These are phyloP conservation scores for Stenodera caucasica DNA, from an alignment of 2,888 invertebrate species.

Conservation along the genomic window DNA sequence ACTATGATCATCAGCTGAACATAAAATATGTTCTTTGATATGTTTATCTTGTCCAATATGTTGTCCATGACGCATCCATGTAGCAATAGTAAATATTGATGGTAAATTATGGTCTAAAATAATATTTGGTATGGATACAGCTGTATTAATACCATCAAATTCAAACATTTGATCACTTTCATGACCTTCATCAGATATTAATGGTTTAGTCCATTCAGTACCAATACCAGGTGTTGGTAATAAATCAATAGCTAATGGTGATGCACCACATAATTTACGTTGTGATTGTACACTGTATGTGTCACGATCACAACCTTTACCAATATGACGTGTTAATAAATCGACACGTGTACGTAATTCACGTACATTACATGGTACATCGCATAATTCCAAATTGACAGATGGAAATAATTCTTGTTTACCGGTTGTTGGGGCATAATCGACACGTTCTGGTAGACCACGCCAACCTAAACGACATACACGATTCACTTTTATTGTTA, in stretches of 20 bases:
- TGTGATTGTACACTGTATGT: slow-evolving; percentile 86
- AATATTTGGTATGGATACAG: slow-evolving; percentile 79
- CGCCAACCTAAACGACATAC: slow-evolving; percentile 58
- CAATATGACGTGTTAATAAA: slow-evolving; percentile 73
- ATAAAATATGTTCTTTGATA: slow-evolving; percentile 94
- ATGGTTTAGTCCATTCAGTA: slow-evolving; percentile 78
- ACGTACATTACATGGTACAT: slow-evolving; percentile 61
- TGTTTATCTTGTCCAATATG: slow-evolving; percentile 81
- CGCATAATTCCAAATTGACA: slow-evolving; percentile 68
- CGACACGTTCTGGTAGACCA: slow-evolving; percentile 80
- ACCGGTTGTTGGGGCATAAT: slow-evolving; percentile 83
- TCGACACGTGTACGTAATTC: slow-evolving; percentile 58
- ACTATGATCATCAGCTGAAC: slow-evolving; percentile 98
- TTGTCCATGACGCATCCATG: slow-evolving; percentile 93
- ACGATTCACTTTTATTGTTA: slow-evolving; percentile 80
- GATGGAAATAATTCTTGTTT: slow-evolving; percentile 79
- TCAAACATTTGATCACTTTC: slow-evolving; percentile 92
- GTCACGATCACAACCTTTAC: slow-evolving; percentile 95
- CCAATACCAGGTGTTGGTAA: slow-evolving; percentile 78
- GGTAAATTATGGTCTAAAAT: slow-evolving; percentile 77
- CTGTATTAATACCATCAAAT: slow-evolving; percentile 90
- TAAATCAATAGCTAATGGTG: slow-evolving; percentile 81
- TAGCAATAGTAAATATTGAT: slow-evolving; percentile 85
- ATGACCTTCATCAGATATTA: slow-evolving; percentile 79
- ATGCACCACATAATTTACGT: slow-evolving; percentile 83